Evolutionary conservation across 2,888 invertebrate species (phyloP), one percentile per base, ranked within the genome.

Genomic region (Myopa tessellatipennis): DNA sequence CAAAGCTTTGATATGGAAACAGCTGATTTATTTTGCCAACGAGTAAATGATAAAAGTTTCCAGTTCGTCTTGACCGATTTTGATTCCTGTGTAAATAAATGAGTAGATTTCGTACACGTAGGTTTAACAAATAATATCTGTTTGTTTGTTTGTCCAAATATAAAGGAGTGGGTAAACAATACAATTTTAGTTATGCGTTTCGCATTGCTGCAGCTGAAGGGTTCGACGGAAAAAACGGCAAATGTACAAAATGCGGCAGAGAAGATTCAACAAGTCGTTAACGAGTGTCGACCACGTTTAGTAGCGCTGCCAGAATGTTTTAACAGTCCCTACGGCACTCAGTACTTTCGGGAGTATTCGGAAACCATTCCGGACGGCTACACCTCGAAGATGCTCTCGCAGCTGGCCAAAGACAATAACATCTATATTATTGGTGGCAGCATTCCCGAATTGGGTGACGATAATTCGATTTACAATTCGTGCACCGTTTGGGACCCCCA

Each of bases 241-340:
- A 98, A 98, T 89, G 89, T 98, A 18, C 89, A 91, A 40, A 92
- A 92, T 83, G 97, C 96, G 0, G 89, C 93, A 0, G 90, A 91
- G 65, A 91, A 94, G 81, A 94, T 98, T 77, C 90, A 92, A 78
- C 90, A 92, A 79, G 85, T 82, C 0, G 87, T 87, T 0, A 93
- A 93, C 80, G 88, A 91, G 73, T 90, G 91, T 73, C 90, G 91
- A 14, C 93, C 94, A 0, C 90, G 93, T 65, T 83, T 95, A 45
- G 90, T 95, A 38, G 91, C 92, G 0, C 87, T 95, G 7, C 95
- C 95, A 0, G 98, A 98, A 90, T 98, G 97, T 87, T 98, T 98
- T 85, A 98, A 98, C 88, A 95, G 95, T 18, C 98, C 98, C 0
- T 98, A 98, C 89, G 98, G 98, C 77, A 94, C 94, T 90, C 92